Evolutionary conservation across 2,888 invertebrate genomes (phyloP).

Genomic region (Lordiphosa andalusiaca): DNA sequence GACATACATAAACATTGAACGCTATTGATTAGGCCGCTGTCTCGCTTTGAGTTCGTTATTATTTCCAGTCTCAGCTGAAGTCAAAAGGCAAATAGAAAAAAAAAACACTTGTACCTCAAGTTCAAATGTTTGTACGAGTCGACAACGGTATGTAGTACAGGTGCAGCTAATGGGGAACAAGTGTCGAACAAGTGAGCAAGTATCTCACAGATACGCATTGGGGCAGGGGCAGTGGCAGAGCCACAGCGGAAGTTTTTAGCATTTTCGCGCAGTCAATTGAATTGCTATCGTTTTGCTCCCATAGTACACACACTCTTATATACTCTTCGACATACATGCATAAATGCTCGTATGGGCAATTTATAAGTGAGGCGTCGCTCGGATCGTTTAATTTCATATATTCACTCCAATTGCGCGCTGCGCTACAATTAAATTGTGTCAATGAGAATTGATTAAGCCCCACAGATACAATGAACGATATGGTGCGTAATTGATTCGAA

Average conservation of each 20-base stretch:
- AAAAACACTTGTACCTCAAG: conserved; percentile 63
- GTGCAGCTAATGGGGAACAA: conserved; percentile 42
- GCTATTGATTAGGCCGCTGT: conserved; percentile 1
- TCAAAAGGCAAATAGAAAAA: conserved; percentile 23
- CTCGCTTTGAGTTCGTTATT: conserved; percentile 4
- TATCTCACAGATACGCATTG: conserved; percentile 16
- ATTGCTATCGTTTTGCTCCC: conserved; percentile 60
- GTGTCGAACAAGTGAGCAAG: conserved; percentile 31
- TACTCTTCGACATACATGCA: conserved; percentile 2
- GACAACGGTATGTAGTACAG: conserved; percentile 41
- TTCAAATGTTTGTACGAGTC: conserved; percentile 22
- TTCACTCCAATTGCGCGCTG: conserved; percentile 20
- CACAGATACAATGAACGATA: conserved; percentile 38
- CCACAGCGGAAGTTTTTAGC: conserved; percentile 10
- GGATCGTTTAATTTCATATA: conserved; percentile 26
- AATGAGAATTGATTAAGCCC: conserved; percentile 62
- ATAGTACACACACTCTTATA: conserved; percentile 31
- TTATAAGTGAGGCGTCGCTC: conserved; percentile 18
- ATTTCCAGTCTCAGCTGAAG: conserved; percentile 15
- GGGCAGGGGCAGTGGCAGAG: neutral
- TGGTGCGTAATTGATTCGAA: conserved; percentile 33
- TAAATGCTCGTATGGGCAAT: neutral
- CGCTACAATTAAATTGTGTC: conserved; percentile 63
- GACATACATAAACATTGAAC: conserved; percentile 4
- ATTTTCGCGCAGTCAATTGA: conserved; percentile 47